phyloP scores from a whole-genome alignment of 2,888 invertebrate species.

The Steinernema carpocapsae region DNA sequence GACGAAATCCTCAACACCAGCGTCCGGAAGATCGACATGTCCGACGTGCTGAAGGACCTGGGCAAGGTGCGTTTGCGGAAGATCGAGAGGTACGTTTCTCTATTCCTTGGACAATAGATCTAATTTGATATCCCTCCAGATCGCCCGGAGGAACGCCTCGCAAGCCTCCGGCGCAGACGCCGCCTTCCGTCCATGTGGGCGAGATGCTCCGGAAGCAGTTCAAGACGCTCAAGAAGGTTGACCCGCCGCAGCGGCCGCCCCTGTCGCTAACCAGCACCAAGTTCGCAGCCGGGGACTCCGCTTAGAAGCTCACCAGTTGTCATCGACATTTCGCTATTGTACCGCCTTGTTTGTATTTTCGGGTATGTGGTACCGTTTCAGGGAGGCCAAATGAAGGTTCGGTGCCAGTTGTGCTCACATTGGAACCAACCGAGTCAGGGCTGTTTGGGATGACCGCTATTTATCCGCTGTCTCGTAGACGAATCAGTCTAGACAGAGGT shows the following conservation, averaged over 20 bases:
- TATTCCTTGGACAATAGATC: not conserved
- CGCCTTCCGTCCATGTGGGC: not conserved
- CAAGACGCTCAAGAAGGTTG: not conserved
- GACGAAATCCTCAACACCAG: not conserved
- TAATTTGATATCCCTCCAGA: not conserved
- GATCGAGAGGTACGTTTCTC: not conserved
- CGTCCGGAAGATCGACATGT: constrained; percentile 11
- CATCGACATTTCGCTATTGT: not conserved
- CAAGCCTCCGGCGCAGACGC: not conserved
- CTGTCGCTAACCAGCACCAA: too few species aligned
- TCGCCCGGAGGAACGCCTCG: constrained; percentile 10
- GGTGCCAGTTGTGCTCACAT: too few species aligned
- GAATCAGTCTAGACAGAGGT: too few species aligned
- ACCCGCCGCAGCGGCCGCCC: not conserved
- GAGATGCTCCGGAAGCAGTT: not conserved
- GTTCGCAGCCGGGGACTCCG: constrained; percentile 49
- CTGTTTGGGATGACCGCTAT: too few species aligned
- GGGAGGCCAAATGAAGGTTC: too few species aligned
- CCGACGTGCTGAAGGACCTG: not conserved
- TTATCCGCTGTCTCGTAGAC: too few species aligned
- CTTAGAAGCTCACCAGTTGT: not conserved
- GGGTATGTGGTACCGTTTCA: too few species aligned
- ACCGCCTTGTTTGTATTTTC: constrained; percentile 73
- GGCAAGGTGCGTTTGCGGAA: not conserved
- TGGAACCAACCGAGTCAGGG: too few species aligned